Evolutionary conservation across 2,888 invertebrate species (phyloP).

Genomic region (Drosophila mettleri): DNA sequence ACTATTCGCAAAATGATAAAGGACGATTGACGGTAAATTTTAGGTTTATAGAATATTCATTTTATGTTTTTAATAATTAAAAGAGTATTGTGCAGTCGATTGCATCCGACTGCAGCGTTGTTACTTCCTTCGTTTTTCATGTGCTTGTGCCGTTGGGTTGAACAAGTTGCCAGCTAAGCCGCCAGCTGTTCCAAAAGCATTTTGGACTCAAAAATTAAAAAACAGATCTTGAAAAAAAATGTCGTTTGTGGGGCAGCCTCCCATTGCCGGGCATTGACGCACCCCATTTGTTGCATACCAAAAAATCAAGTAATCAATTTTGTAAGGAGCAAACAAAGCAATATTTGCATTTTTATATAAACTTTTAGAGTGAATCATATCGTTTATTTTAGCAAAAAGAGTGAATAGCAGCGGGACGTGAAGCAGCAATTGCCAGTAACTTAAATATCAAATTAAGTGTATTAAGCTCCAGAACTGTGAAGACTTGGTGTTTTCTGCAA

Average conservation of each 20-base stretch:
- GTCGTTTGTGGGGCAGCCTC: slow-evolving; percentile 12
- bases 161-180: slow-evolving; percentile 26
- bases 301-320: not conserved
- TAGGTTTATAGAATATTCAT: not conserved
- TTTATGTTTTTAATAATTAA: not conserved
- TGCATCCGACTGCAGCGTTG: not conserved
- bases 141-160: slow-evolving; percentile 30
- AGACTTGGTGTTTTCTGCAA: too few relatives aligned
- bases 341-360: not conserved
- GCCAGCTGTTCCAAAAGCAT: slow-evolving; percentile 13
- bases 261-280: slow-evolving; percentile 31
- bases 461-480: too few relatives aligned
- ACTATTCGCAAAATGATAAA: not conserved
- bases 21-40: too few relatives aligned
- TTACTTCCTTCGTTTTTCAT: not conserved
- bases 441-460: too few relatives aligned
- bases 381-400: too few relatives aligned
- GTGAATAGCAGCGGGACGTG: too few relatives aligned
- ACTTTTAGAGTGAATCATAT: not conserved
- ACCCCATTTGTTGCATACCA: slow-evolving; percentile 19
- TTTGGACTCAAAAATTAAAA: not conserved
- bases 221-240: slow-evolving; percentile 10
- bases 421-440: not conserved
- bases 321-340: not conserved
- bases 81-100: not conserved